A percentile compares a stretch with the other conserved stretches of the same genome.
phyloP scores from a whole-genome alignment of 2,888 invertebrate species.

The Steinernema hermaphroditum region DNA sequence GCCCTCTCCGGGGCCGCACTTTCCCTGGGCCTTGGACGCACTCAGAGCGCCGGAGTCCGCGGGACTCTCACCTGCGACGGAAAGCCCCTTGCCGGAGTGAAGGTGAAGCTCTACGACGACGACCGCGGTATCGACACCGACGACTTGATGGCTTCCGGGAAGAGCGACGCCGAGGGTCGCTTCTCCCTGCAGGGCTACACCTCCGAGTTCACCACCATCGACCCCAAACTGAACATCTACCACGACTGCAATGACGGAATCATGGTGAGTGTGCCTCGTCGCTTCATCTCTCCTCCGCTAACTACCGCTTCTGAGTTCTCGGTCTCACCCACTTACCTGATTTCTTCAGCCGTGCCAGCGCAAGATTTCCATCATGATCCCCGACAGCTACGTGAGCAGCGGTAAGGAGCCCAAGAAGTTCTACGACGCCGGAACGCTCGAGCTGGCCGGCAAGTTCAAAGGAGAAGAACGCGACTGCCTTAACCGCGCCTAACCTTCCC shows the following conservation, averaged over 20 bases:
- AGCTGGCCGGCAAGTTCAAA: conserved; percentile 18
- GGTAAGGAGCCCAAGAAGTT: conserved; percentile 12
- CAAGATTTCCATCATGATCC: conserved; percentile 1
- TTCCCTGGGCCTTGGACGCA: conserved; percentile 46
- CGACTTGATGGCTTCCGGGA: conserved; percentile 32
- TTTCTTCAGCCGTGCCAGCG: conserved; percentile 27
- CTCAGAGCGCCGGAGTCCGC: conserved; percentile 44
- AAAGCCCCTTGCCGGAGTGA: conserved; percentile 43
- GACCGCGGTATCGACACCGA: conserved; percentile 31
- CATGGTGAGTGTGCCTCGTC: conserved; percentile 3
- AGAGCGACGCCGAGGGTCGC: conserved; percentile 29
- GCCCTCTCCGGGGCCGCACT: conserved; percentile 1
- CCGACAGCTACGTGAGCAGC: neutral
- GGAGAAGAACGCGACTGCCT: conserved; percentile 22
- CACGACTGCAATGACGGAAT: conserved; percentile 37
- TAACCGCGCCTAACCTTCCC: conserved; percentile 15
- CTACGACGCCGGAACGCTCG: conserved; percentile 19
- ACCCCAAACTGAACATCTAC: conserved; percentile 30
- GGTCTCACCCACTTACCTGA: neutral
- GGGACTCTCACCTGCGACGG: conserved; percentile 42
- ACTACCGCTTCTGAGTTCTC: neutral
- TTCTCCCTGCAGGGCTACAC: conserved; percentile 32
- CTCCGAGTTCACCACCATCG: conserved; percentile 31
- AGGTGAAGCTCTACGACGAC: conserved; percentile 38
- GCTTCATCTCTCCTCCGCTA: neutral